Evolutionary conservation across 2,888 invertebrate species (phyloP).

Genomic region (Agriopis leucophaearia): DNA sequence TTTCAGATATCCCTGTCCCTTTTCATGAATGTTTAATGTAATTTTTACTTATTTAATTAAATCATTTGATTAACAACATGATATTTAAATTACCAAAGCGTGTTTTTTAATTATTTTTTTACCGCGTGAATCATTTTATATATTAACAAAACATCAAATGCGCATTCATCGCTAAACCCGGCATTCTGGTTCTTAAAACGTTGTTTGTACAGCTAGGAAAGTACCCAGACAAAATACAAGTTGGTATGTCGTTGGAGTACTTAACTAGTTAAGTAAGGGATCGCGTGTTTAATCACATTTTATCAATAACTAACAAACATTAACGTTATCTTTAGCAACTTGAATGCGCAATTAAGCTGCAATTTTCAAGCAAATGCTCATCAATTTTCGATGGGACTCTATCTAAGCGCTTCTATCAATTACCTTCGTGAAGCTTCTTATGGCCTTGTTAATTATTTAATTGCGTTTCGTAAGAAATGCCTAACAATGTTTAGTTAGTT

Average conservation of each 20-base stretch:
- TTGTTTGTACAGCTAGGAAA: too few relatives aligned
- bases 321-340: slow-evolving; percentile 13
- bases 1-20: not conserved
- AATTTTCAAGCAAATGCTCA: slow-evolving; percentile 6
- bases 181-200: too few relatives aligned
- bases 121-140: too few relatives aligned
- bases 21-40: too few relatives aligned
- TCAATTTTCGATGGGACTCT: slow-evolving; percentile 11
- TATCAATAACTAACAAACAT: slow-evolving; percentile 7
- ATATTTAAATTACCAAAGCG: too few relatives aligned
- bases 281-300: not conserved
- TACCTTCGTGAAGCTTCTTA: not conserved
- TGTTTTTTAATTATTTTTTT: too few relatives aligned
- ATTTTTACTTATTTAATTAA: too few relatives aligned
- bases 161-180: too few relatives aligned
- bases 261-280: not conserved
- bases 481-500: not conserved
- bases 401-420: slow-evolving; percentile 11
- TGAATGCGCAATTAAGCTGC: slow-evolving; percentile 18
- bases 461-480: slow-evolving; percentile 1
- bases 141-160: too few relatives aligned
- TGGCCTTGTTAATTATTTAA: slow-evolving; percentile 3
- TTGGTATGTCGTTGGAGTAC: too few relatives aligned
- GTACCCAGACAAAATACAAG: too few relatives aligned
- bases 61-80: too few relatives aligned